Base-by-base conservation (phyloP, 2,797 vertebrate species). In the Poliocrania exsul region DNA sequence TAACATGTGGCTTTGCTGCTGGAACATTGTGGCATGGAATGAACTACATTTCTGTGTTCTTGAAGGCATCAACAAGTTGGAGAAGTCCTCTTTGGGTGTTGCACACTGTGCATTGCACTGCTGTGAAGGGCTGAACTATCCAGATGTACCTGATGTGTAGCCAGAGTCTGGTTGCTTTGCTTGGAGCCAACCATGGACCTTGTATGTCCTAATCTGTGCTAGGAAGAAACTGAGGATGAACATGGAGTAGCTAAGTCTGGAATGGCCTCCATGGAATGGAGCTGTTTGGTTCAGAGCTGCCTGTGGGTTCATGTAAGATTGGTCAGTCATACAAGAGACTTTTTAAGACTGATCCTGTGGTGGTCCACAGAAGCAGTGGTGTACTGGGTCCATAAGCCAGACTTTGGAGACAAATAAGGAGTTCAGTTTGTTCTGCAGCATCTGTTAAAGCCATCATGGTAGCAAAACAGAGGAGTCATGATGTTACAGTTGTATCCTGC, bases 91-190 rank as follows among this genome's bases (percentile, higher is more conserved):
- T 84, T 31, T 67, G 64, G 18, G 16, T 84, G 71, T 82, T 64
- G 11, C 40, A 49, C 7, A 6, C 23, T 29, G 21, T 56, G 38
- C 50, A 4, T 14, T 56, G 49, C 35, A 13, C 20, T 65, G 38
- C 57, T 70, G 1, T 6, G 35, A 81, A 28, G 70, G 38, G 14
- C 51, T 72, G 42, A 19, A 61, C 38, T 81, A 20, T 56, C 35
- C 44, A 58, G 23, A 3, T 0, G 3, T 40, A 6, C 17, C n/a
- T 21, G 13, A 38, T 0, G 0, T 51, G 40, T 74, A 64, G 67
- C 51, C 79, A 47, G 57, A 57, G 51, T 40, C 24, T 42, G 50
- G 4, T 8, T 86, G 54, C 25, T 5, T 64, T 90, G 54, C n/a
- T 90, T 61, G 40, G 69, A 81, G 50, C 50, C 57, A 65, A 0